These are phyloP conservation scores for Leptobrachium leishanense DNA, from an alignment of 2,113 vertebrate species.

Conservation along the genomic window DNA sequence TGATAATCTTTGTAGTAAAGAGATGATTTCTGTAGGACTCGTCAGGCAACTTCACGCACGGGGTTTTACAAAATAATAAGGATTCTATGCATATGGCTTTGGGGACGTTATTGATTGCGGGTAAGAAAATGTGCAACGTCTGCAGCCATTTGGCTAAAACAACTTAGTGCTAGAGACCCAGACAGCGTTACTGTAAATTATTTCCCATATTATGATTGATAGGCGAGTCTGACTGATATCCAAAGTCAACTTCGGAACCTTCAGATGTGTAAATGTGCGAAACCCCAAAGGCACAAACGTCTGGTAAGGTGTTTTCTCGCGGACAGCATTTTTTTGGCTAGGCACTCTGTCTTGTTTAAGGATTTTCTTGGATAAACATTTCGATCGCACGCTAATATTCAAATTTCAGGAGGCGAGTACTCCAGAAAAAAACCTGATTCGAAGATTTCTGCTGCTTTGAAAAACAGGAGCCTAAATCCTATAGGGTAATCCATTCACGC, in stretches of 20 bases:
- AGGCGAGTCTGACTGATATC: slow-evolving; percentile 61
- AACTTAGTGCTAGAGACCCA: background rate
- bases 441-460: no score
- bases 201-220: slow-evolving; percentile 53
- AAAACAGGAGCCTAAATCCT: no score
- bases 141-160: background rate
- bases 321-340: slow-evolving; percentile 53
- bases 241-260: slow-evolving; percentile 67
- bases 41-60: no score
- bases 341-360: slow-evolving; percentile 8
- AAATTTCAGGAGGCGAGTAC: background rate
- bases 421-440: no score
- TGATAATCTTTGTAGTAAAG: no score
- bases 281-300: slow-evolving; percentile 61
- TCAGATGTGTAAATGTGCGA: slow-evolving; percentile 64
- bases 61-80: no score
- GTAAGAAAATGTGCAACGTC: background rate
- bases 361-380: slow-evolving; percentile 32
- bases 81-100: no score
- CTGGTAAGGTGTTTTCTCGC: slow-evolving; percentile 57
- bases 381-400: slow-evolving; percentile 13
- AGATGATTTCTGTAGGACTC: no score
- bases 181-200: background rate
- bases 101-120: no score
- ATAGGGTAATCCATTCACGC: no score